Evolutionary conservation across 2,888 invertebrate species (phyloP), one percentile per base, ranked within the genome.

Genomic region (Ferrisia virgata): DNA sequence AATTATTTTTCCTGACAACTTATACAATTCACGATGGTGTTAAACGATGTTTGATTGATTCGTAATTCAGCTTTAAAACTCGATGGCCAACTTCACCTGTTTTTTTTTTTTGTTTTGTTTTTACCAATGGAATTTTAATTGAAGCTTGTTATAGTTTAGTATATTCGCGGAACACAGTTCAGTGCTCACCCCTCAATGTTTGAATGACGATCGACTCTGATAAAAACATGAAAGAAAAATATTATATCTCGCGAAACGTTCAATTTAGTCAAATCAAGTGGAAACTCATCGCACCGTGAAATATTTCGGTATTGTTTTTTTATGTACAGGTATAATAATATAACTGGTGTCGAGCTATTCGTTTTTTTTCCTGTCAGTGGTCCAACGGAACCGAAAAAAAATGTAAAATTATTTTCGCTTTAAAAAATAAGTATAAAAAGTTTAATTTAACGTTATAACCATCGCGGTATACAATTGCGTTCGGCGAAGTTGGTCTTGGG

Each of bases 221-320:
- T 53, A 53, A 53, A 18, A 22, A 22, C 22, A 13, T 15, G 22
- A 53, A 53, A 22, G 53, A 53, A 53, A 53, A 53, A 53, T 43
- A 43, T 15, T 15, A 53, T 43, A 43, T 15, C 2, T 18, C 53
- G 53, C 8, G 53, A 53, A 53, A 53, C 53, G 53, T 53, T 22
- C 22, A 53, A 53, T 53, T 53, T 69, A 31, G 31, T 9, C 69
- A 69, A 69, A 69, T 69, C 31, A 69, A 15, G 28, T 13, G 69
- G 69, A 69, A 69, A 69, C 31, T 31, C 69, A 31, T 69, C 69
- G 13, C 31, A 69, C 13, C 69, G 69, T 69, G 31, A 69, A 69
- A 28, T 31, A 31, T 69, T 69, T 69, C 69, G 69, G 69, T 69
- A 69, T 69, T 69, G 69, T 69, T 69, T 69, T 69, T n/a, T 13